A percentile compares a stretch with the other conserved stretches of the same genome.
phyloP scores from a whole-genome alignment of 2,113 vertebrate genomes.

The Gopherus flavomarginatus region DNA sequence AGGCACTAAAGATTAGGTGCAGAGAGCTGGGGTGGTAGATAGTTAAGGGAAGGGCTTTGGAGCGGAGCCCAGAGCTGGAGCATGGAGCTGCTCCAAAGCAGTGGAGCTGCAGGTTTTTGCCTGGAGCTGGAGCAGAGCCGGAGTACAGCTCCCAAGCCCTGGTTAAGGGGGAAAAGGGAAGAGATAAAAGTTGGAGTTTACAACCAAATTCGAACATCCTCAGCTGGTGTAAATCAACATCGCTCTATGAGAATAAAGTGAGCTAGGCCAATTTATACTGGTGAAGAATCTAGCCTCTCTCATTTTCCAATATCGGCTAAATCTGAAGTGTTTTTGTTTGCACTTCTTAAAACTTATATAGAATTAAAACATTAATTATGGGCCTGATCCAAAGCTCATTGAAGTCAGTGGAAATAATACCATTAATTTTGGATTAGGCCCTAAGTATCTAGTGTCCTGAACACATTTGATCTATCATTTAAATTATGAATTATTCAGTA shows the following conservation, averaged over 20 bases:
- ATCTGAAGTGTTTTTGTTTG: not conserved
- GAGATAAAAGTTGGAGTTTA: not conserved
- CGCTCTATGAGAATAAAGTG: not conserved
- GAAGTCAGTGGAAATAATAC: not conserved
- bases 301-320: not conserved
- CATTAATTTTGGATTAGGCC: not conserved
- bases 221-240: not conserved
- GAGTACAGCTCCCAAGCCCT: not conserved
- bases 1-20: not conserved
- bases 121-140: too few species aligned
- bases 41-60: not conserved
- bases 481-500: not conserved
- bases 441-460: not conserved
- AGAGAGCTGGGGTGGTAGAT: not conserved
- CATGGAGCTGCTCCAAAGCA: too few species aligned
- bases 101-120: too few species aligned
- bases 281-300: accelerated
- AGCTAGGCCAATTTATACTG: not conserved
- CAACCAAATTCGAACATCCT: not conserved
- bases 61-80: too few species aligned
- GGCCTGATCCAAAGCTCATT: not conserved
- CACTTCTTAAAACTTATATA: not conserved
- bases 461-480: not conserved
- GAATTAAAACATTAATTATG: not conserved
- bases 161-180: not conserved